Evolutionary conservation across 1,140 invertebrate species (phyloP).

Genomic region (Eupeodes corollae): DNA sequence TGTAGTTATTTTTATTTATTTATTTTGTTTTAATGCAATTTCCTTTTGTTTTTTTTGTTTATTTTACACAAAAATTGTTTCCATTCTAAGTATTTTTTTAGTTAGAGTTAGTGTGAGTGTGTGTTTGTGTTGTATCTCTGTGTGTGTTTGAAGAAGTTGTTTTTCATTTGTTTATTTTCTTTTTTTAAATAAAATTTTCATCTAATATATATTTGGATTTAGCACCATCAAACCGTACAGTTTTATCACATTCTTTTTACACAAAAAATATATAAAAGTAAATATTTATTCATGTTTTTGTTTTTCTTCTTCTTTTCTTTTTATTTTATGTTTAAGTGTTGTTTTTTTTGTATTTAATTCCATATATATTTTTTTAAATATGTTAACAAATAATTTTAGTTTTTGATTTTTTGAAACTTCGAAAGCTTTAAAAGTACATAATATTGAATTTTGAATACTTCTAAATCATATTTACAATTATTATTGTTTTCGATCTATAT

Average conservation of each 20-base stretch:
- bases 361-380: conserved; percentile 6
- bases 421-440: too few species aligned
- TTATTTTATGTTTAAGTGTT: background rate
- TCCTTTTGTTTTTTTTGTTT: too few species aligned
- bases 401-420: too few species aligned
- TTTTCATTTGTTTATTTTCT: conserved; percentile 4
- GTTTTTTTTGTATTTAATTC: conserved; percentile 3
- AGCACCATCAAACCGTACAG: conserved; percentile 22
- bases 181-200: conserved; percentile 4
- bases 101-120: too few species aligned
- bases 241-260: conserved; percentile 19
- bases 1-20: background rate
- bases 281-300: conserved; percentile 5
- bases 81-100: too few species aligned
- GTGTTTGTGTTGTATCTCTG: too few species aligned
- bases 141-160: background rate
- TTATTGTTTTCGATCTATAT: too few species aligned
- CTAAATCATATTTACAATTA: too few species aligned
- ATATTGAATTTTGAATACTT: too few species aligned
- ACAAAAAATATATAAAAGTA: conserved; percentile 16
- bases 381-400: conserved; percentile 2
- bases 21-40: too few species aligned
- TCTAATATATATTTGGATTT: conserved; percentile 31
- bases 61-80: too few species aligned
- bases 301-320: conserved; percentile 6